Percentiles rank a stretch among this genome's conserved stretches.
Evolutionary conservation across 2,888 invertebrate genomes (phyloP).

Genomic region (Theretra japonica): DNA sequence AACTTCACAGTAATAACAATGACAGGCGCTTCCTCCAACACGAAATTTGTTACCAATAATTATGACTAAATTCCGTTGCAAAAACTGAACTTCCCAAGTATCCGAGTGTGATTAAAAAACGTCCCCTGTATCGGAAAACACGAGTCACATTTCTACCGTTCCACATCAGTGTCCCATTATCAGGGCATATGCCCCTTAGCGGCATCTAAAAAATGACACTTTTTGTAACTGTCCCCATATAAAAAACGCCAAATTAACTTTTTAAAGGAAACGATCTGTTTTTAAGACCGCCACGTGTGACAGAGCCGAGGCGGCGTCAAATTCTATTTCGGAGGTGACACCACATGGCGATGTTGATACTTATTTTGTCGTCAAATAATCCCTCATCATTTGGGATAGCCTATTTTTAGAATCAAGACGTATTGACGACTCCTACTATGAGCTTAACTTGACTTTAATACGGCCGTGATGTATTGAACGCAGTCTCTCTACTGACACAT

Average conservation of each 20-base stretch:
- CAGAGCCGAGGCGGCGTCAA: conserved; percentile 62
- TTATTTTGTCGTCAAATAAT: conserved; percentile 78
- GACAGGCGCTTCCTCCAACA: conserved; percentile 14
- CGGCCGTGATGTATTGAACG: conserved; percentile 68
- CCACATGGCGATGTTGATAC: conserved; percentile 80
- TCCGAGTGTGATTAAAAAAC: conserved; percentile 39
- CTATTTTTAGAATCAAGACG: conserved; percentile 70
- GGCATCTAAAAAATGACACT: conserved; percentile 74
- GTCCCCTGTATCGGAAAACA: conserved; percentile 65
- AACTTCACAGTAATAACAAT: neutral
- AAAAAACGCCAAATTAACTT: conserved; percentile 83
- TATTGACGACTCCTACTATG: conserved; percentile 73
- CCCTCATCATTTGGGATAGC: conserved; percentile 73
- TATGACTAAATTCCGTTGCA: conserved; percentile 18
- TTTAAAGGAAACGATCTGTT: conserved; percentile 84
- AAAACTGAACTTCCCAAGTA: conserved; percentile 26
- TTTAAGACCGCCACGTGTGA: conserved; percentile 81
- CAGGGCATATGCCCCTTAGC: conserved; percentile 75
- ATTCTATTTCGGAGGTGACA: conserved; percentile 69
- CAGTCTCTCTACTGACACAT: conserved; percentile 63
- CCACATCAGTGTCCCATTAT: conserved; percentile 73
- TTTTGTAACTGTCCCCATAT: conserved; percentile 66
- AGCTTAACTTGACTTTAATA: conserved; percentile 76
- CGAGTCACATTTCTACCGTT: conserved; percentile 76
- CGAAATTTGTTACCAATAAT: conserved; percentile 20